A percentile compares a stretch with the other conserved stretches of the same genome.
phyloP scores from a whole-genome alignment of 2,888 invertebrate species.

The Argynnis bischoffii region DNA sequence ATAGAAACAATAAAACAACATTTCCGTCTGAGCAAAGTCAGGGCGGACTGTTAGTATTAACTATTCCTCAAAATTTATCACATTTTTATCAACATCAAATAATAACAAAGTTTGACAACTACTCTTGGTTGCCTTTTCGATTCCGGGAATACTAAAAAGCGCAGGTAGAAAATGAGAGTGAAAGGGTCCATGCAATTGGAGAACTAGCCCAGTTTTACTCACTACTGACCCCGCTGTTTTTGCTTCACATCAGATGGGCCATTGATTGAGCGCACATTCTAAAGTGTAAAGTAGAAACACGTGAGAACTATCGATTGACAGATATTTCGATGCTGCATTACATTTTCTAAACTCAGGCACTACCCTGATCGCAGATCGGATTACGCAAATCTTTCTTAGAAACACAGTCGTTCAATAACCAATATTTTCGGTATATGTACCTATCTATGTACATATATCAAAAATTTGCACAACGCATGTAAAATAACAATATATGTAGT shows the following conservation, averaged over 20 bases:
- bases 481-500: too few relatives aligned
- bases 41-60: background rate
- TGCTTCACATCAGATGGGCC: conserved; percentile 68
- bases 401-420: conserved; percentile 6
- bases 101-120: conserved; percentile 59
- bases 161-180: conserved; percentile 80
- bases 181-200: conserved; percentile 81
- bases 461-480: too few relatives aligned
- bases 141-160: conserved; percentile 77
- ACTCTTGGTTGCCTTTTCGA: conserved; percentile 46
- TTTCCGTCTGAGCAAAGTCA: background rate
- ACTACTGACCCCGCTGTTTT: conserved; percentile 72
- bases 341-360: conserved; percentile 49
- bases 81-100: background rate
- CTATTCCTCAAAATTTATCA: too few relatives aligned
- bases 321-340: conserved; percentile 65
- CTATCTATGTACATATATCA: too few relatives aligned
- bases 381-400: conserved; percentile 35
- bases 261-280: conserved; percentile 54
- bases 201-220: conserved; percentile 73
- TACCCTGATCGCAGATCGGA: conserved; percentile 30
- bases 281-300: conserved; percentile 73
- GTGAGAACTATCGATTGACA: conserved; percentile 68
- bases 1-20: too few relatives aligned
- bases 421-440: background rate